Conservation (phyloP, 2,797 vertebrate genomes). For the Zonotrichia albicollis region DNA sequence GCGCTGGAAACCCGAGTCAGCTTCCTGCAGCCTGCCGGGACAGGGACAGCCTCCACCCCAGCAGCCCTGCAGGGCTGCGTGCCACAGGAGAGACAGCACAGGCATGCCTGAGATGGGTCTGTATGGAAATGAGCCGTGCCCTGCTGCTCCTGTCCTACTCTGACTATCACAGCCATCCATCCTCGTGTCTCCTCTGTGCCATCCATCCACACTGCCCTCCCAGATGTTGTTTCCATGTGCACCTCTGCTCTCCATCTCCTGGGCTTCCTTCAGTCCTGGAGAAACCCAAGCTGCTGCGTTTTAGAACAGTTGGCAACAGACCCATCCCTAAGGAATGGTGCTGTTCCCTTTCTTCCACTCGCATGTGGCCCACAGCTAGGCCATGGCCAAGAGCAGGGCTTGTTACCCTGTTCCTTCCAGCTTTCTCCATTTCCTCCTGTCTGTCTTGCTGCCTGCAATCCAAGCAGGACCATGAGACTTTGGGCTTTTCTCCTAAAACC, state of each 20-base stretch:
- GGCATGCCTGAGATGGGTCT: accelerated
- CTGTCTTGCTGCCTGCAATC: not conserved
- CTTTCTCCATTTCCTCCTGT: not conserved
- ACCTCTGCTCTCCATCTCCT: not conserved
- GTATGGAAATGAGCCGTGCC: accelerated
- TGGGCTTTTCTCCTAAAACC: not conserved
- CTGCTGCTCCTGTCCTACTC: accelerated
- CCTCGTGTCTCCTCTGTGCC: accelerated
- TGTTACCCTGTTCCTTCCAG: not conserved
- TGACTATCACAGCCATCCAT: not conserved
- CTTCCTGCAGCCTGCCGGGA: constrained; percentile 72
- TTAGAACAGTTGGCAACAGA: not conserved
- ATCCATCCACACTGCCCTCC: accelerated
- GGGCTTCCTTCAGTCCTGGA: too few relatives aligned
- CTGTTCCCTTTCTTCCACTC: not conserved
- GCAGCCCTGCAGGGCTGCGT: not conserved
- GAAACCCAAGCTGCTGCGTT: not conserved
- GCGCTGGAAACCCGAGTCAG: constrained; percentile 68
- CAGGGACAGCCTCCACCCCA: constrained; percentile 37
- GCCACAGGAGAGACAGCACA: not conserved
- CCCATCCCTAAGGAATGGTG: accelerated
- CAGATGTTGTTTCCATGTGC: accelerated
- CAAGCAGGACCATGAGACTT: not conserved
- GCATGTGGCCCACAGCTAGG: too few relatives aligned
- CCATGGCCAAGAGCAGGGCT: not conserved